phyloP scores from a whole-genome alignment of 1,140 invertebrate species.

The Globodera rostochiensis region DNA sequence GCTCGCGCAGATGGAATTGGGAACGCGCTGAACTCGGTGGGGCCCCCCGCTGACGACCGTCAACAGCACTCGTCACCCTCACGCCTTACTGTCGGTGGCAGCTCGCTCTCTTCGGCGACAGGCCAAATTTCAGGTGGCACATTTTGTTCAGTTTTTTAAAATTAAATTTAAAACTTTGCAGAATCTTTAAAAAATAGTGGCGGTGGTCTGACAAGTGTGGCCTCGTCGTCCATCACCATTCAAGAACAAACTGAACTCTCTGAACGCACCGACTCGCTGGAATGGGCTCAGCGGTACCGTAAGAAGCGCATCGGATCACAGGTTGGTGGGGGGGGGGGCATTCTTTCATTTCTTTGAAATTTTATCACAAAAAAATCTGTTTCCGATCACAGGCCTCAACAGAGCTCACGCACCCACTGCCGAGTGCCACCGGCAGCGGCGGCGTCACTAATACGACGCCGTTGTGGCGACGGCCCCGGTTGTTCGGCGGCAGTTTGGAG shows the following conservation, averaged over 20 bases:
- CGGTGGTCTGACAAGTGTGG: not conserved
- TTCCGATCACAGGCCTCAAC: slow-evolving; percentile 29
- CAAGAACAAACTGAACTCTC: not conserved
- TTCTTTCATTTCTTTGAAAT: not conserved
- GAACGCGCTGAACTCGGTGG: slow-evolving; percentile 80
- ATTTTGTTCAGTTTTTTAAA: not conserved
- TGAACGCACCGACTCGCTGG: slow-evolving; percentile 33
- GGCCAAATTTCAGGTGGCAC: not conserved
- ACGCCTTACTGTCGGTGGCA: not conserved
- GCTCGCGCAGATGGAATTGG: slow-evolving; percentile 82
- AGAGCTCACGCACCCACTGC: not conserved
- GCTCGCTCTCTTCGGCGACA: not conserved
- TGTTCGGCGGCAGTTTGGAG: slow-evolving; percentile 89
- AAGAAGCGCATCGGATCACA: slow-evolving; percentile 73
- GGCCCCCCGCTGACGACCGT: slow-evolving; percentile 70
- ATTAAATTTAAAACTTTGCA: not conserved
- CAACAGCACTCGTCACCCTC: not conserved
- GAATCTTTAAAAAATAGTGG: not conserved
- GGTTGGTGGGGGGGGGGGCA: not conserved
- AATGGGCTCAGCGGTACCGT: slow-evolving; percentile 69
- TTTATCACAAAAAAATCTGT: not conserved
- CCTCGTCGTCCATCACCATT: not conserved
- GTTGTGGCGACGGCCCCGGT: slow-evolving; percentile 73
- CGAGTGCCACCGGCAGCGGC: not conserved
- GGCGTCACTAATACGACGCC: slow-evolving; percentile 7